A percentile compares a stretch with the other conserved stretches of the same genome.
Conservation (phyloP, 2,113 vertebrate genomes). For the Podarcis muralis region DNA sequence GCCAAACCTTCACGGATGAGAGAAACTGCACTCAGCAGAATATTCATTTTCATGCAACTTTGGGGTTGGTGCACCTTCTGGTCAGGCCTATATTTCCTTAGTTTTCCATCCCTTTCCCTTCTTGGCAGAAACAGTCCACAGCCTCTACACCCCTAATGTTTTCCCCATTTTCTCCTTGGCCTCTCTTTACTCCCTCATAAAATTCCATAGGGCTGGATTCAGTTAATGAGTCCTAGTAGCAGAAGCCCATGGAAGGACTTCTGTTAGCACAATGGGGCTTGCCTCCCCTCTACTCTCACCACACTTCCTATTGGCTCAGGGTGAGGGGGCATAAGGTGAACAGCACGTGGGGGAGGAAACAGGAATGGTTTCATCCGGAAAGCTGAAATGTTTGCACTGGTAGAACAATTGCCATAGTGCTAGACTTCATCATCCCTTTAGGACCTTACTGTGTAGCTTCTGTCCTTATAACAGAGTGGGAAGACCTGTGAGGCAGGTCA, state of each 20-base stretch:
- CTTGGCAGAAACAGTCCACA: neutral
- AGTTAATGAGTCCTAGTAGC: no score
- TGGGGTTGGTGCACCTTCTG: neutral
- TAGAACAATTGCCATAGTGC: no score
- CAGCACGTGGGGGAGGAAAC: no score
- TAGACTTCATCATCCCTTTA: neutral
- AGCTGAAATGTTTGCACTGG: no score
- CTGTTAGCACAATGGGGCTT: no score
- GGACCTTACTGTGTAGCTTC: neutral
- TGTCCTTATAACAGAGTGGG: neutral
- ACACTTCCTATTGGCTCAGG: no score
- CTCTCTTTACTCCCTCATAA: neutral
- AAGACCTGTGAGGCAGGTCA: neutral
- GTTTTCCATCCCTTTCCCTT: neutral
- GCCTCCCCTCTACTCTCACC: no score
- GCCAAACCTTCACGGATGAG: neutral
- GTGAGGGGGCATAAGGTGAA: no score
- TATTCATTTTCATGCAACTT: neutral
- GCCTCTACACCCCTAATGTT: neutral
- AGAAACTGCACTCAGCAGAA: neutral
- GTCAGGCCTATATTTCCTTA: neutral
- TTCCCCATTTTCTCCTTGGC: neutral
- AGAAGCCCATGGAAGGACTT: no score
- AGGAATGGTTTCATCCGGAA: no score
- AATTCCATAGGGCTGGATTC: no score